Base-by-base conservation (phyloP, 1,140 invertebrate genomes). In the Drosophila nannoptera region DNA sequence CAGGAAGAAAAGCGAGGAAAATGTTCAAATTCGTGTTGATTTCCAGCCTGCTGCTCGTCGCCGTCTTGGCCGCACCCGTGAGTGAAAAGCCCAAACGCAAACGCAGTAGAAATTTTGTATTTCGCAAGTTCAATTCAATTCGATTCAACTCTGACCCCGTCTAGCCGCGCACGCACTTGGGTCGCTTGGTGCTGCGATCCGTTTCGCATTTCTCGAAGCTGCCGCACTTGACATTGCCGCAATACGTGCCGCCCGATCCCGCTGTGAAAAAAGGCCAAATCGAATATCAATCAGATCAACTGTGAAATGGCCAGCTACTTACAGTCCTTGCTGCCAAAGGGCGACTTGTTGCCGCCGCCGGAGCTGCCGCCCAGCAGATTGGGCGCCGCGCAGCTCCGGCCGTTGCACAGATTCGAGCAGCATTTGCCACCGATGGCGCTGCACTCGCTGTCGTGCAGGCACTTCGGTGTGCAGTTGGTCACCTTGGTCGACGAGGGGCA, bases 381-480 rank as follows among this genome's bases (percentile, higher is more conserved):
- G 0, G 92, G 73, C 16, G 90, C 82, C 0, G 90, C 91, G 73
- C 94, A 94, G 2, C 93, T 94, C 70, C 91, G 92, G 16, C 90
- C 90, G 70, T 94, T 93, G 88, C 94, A 94, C 62, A 92, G 89
- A 88, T 94, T 94, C 4, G 92, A 90, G 73, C 94, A 94, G 87
- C 94, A 94, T 72, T 92, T 92, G 82, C 92, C 91, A 72, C 90
- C 93, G 68, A 90, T 89, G 45, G 88, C 75, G 50, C 89, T 91
- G 88, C 94, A 94, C 69, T 94, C 92, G 67, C 90, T 92, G 77
- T 94, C 93, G 49, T 92, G 91, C 43, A 91, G 87, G 73, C 94
- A 94, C 80, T 92, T 93, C 2, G 93, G 93, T 45, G 88, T 92
- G 76, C 94, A 94, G 54, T 90, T 91, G 48, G 90, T 90, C 54